These are phyloP conservation scores for Ceratina australensis DNA, from an alignment of 1,140 invertebrate species.

Conservation along the genomic window DNA sequence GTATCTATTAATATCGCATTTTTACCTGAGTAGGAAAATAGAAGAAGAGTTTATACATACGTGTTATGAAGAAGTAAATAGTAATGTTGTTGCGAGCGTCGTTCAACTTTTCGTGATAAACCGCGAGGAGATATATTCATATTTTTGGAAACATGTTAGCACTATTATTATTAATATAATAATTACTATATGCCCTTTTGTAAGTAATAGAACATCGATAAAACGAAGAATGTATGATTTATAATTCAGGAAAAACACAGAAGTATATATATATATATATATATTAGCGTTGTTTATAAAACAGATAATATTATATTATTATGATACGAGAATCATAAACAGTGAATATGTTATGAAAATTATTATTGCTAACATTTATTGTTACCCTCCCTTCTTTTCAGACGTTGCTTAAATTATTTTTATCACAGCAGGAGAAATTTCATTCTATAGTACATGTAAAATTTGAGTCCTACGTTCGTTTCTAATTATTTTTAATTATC, in stretches of 20 bases:
- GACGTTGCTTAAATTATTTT: neutral
- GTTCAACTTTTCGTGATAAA: conserved; percentile 60
- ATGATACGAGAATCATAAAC: conserved; percentile 74
- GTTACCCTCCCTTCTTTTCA: neutral
- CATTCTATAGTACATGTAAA: neutral
- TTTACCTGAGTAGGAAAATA: conserved; percentile 67
- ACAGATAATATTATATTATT: conserved; percentile 79
- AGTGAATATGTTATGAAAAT: conserved; percentile 76
- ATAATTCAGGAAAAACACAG: conserved; percentile 70
- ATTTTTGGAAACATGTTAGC: conserved; percentile 73
- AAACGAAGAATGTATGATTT: conserved; percentile 65
- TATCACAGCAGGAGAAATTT: conserved; percentile 8
- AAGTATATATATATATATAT: conserved; percentile 66
- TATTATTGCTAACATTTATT: conserved; percentile 9
- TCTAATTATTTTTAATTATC: too few relatives aligned
- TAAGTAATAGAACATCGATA: conserved; percentile 70
- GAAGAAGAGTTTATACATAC: conserved; percentile 18
- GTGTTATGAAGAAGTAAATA: conserved; percentile 26
- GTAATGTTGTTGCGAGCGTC: conserved; percentile 41
- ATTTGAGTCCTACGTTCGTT: too few relatives aligned
- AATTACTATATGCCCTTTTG: conserved; percentile 66
- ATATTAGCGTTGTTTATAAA: conserved; percentile 78
- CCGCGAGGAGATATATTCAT: conserved; percentile 64
- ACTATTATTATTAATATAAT: conserved; percentile 65
- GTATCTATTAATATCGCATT: conserved; percentile 55